Evolutionary conservation across 2,888 invertebrate genomes (phyloP).

Genomic region (Scrobipalpa atriplicella): DNA sequence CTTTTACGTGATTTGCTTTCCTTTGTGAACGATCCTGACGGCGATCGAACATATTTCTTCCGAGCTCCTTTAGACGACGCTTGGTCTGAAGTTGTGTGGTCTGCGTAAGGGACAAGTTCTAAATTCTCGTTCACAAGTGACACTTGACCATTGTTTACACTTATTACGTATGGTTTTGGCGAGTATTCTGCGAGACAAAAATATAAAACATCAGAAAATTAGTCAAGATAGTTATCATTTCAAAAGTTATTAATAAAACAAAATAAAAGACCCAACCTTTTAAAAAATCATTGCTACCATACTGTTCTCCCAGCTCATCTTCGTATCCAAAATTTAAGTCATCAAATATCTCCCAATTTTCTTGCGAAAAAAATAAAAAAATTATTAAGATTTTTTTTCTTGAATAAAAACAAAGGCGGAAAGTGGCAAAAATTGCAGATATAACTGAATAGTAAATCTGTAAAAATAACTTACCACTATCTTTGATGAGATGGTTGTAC

Average conservation of each 20-base stretch:
- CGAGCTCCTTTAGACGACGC: slow-evolving; percentile 38
- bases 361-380: slow-evolving; percentile 13
- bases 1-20: slow-evolving; percentile 26
- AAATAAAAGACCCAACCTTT: slow-evolving; percentile 39
- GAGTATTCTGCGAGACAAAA: neutral
- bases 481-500: slow-evolving; percentile 53
- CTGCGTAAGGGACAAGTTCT: slow-evolving; percentile 43
- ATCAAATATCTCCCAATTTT: slow-evolving; percentile 31
- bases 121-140: slow-evolving; percentile 38
- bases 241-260: neutral
- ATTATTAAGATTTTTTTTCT: neutral
- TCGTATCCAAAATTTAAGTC: slow-evolving; percentile 38
- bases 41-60: slow-evolving; percentile 27
- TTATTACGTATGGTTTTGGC: slow-evolving; percentile 22
- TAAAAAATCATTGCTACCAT: slow-evolving; percentile 42
- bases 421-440: no score
- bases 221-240: neutral
- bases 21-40: slow-evolving; percentile 33
- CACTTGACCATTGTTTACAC: neutral
- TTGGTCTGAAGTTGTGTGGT: slow-evolving; percentile 46
- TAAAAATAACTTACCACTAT: slow-evolving; percentile 48
- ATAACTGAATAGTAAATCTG: no score
- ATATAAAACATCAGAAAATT: neutral
- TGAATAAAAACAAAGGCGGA: no score
- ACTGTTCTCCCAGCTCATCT: slow-evolving; percentile 38